Evolutionary conservation across 2,113 vertebrate genomes (phyloP).

Genomic region (Corythoichthys intestinalis): DNA sequence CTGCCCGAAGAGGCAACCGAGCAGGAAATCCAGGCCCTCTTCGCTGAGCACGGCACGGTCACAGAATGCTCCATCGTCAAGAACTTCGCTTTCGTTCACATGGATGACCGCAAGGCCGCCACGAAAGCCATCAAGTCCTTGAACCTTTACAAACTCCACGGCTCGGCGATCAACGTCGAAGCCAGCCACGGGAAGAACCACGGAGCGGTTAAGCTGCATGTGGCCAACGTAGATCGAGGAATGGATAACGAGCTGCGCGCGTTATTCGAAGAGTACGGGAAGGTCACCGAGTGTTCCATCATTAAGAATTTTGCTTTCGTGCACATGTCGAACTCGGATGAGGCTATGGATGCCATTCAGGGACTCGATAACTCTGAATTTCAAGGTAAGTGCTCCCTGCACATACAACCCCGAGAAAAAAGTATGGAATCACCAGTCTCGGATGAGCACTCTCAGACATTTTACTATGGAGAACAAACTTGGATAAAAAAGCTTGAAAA

Average conservation of each 20-base stretch:
- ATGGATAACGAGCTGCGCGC: constrained; percentile 71
- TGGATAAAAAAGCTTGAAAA: no score
- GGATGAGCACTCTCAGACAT: no score
- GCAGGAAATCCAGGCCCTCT: constrained; percentile 73
- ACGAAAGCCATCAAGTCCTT: constrained; percentile 76
- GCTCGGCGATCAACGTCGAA: constrained; percentile 75
- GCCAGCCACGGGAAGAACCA: constrained; percentile 76
- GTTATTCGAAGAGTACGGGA: constrained; percentile 77
- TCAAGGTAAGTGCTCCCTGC: constrained; percentile 59
- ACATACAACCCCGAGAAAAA: no score
- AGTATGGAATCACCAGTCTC: no score
- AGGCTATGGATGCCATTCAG: constrained; percentile 79
- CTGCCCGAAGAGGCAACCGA: constrained; percentile 70
- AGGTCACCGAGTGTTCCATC: constrained; percentile 73
- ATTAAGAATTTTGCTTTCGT: constrained; percentile 81
- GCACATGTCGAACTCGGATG: constrained; percentile 78
- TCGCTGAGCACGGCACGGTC: constrained; percentile 69
- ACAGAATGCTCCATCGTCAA: constrained; percentile 79
- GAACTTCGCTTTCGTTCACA: constrained; percentile 79
- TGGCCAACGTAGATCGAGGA: constrained; percentile 75
- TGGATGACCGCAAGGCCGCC: constrained; percentile 77
- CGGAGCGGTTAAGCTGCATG: constrained; percentile 73
- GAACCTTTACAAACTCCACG: constrained; percentile 74
- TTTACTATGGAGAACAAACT: no score
- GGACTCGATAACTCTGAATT: constrained; percentile 77